These are phyloP conservation scores for Heliconius nattereri DNA, from an alignment of 1,140 invertebrate genomes.

Conservation along the genomic window DNA sequence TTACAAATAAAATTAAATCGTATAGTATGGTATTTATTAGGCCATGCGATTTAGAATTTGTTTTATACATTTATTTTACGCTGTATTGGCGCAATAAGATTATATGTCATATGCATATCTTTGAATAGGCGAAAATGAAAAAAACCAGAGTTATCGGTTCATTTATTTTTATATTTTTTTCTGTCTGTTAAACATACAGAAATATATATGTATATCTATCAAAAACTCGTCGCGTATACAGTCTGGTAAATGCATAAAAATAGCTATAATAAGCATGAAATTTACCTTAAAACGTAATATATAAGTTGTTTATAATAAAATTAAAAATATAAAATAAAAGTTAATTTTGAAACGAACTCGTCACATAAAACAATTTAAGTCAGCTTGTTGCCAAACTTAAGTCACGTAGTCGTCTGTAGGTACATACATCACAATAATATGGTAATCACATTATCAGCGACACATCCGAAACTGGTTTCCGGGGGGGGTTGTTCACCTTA, in stretches of 20 bases:
- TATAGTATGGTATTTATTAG: neutral
- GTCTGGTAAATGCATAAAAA: neutral
- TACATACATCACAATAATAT: slow-evolving; percentile 42
- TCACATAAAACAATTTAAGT: neutral
- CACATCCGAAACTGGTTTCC: slow-evolving; percentile 53
- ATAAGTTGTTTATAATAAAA: neutral
- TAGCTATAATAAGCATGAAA: too few species aligned
- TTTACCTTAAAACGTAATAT: too few species aligned
- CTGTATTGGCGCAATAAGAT: too few species aligned
- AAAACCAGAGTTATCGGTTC: too few species aligned
- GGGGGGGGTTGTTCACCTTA: slow-evolving; percentile 58
- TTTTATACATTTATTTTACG: too few species aligned
- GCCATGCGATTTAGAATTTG: neutral
- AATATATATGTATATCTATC: too few species aligned
- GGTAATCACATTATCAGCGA: slow-evolving; percentile 54
- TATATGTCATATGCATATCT: too few species aligned
- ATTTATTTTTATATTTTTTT: too few species aligned
- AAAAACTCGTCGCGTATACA: too few species aligned
- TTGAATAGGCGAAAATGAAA: too few species aligned
- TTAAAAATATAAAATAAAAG: neutral
- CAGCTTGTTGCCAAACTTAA: slow-evolving; percentile 24
- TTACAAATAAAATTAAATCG: neutral
- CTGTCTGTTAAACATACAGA: too few species aligned
- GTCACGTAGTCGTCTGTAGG: slow-evolving; percentile 7
- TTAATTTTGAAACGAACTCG: neutral